Conservation (phyloP, 1,140 invertebrate species). For the Chymomyza costata region DNA sequence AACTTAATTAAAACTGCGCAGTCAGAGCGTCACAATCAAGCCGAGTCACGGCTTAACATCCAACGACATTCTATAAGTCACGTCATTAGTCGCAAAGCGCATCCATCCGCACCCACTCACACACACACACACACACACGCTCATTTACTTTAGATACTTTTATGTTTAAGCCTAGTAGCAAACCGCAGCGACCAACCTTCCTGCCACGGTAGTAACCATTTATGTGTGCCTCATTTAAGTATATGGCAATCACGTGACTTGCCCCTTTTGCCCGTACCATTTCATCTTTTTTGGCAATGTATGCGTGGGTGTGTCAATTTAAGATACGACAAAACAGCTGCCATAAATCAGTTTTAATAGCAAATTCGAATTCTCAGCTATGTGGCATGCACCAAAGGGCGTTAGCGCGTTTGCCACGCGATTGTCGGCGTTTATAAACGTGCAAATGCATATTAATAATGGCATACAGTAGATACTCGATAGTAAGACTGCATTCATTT, state of each 20-base stretch:
- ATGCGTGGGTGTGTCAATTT: slow-evolving; percentile 47
- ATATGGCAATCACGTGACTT: slow-evolving; percentile 64
- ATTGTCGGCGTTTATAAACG: no score
- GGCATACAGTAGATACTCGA: no score
- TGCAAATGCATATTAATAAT: no score
- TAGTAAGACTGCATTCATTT: no score
- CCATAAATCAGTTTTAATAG: slow-evolving; percentile 69
- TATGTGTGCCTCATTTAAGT: slow-evolving; percentile 45
- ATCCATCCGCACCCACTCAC: no score
- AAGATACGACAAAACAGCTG: slow-evolving; percentile 24
- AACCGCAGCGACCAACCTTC: slow-evolving; percentile 15
- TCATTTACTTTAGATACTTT: neutral
- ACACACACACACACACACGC: no score
- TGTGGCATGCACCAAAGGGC: slow-evolving; percentile 21
- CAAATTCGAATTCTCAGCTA: slow-evolving; percentile 39
- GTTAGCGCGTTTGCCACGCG: no score
- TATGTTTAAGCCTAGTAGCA: slow-evolving; percentile 1
- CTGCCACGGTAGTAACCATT: slow-evolving; percentile 50
- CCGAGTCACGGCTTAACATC: no score
- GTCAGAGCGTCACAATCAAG: no score
- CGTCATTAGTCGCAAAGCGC: slow-evolving; percentile 41
- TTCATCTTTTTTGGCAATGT: slow-evolving; percentile 55
- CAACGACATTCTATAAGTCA: slow-evolving; percentile 40
- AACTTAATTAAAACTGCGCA: slow-evolving; percentile 55
- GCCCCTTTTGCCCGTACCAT: no score